phyloP scores from a whole-genome alignment of 2,113 vertebrate species.

The Alligator mississippiensis region DNA sequence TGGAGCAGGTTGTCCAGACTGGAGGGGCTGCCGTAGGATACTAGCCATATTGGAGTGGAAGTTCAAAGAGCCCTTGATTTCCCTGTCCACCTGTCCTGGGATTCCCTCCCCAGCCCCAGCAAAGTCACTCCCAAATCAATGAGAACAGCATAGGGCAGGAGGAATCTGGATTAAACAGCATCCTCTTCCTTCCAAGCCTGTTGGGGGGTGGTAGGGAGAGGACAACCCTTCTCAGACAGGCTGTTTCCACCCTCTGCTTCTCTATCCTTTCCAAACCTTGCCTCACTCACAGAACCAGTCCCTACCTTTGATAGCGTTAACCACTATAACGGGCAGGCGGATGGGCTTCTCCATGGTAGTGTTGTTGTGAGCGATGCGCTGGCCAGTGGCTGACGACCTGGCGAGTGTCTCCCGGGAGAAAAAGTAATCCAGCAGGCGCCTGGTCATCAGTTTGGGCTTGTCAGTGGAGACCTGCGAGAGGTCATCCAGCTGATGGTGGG shows the following conservation, averaged over 20 bases:
- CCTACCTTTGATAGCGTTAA: conserved; percentile 31
- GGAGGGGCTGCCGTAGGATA: background rate
- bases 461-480: conserved; percentile 30
- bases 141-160: background rate
- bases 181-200: background rate
- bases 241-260: too few relatives aligned
- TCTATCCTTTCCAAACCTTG: too few relatives aligned
- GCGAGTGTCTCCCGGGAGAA: conserved; percentile 10
- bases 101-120: background rate
- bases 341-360: conserved; percentile 34
- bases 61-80: background rate
- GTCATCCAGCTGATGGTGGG: conserved; percentile 36
- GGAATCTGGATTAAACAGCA: background rate
- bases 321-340: background rate
- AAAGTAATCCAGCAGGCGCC: conserved; percentile 33
- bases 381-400: conserved; percentile 17
- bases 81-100: background rate
- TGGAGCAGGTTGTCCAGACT: background rate
- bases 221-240: background rate
- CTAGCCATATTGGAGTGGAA: background rate
- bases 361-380: conserved; percentile 35
- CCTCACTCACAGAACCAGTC: background rate
- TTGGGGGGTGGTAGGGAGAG: background rate
- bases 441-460: conserved; percentile 51
- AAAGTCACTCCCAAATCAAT: background rate